phyloP scores from a whole-genome alignment of 2,113 vertebrate genomes.

The Chinchilla lanigera region DNA sequence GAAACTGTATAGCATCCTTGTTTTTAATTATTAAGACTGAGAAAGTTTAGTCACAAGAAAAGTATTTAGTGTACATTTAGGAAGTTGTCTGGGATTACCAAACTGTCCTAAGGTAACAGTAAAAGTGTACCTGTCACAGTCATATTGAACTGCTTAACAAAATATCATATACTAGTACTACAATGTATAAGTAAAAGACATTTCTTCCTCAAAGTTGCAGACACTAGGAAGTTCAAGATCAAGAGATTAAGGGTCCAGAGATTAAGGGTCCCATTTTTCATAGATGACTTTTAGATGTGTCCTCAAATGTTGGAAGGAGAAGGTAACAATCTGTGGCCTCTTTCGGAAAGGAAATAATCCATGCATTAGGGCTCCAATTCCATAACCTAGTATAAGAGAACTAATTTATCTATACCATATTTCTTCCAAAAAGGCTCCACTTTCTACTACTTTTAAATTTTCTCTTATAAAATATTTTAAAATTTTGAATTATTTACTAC shows the following conservation, averaged over 20 bases:
- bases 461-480: background rate
- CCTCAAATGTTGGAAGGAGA: background rate
- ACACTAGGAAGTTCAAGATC: background rate
- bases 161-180: background rate
- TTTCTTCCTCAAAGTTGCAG: background rate
- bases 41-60: background rate
- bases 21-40: background rate
- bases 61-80: background rate
- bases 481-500: background rate
- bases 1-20: background rate
- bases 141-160: background rate
- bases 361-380: rapidly evolving
- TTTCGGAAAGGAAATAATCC: background rate
- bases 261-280: background rate
- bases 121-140: background rate
- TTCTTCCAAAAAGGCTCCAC: background rate
- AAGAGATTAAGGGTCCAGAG: background rate
- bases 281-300: background rate
- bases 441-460: background rate
- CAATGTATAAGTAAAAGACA: background rate
- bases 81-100: background rate
- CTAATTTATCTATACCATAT: no score
- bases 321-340: background rate
- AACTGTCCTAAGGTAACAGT: background rate
- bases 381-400: background rate